Percentiles rank a stretch among this genome's conserved stretches.
Evolutionary conservation across 2,888 invertebrate genomes (phyloP).

Genomic region (Hyposoter dolosus): DNA sequence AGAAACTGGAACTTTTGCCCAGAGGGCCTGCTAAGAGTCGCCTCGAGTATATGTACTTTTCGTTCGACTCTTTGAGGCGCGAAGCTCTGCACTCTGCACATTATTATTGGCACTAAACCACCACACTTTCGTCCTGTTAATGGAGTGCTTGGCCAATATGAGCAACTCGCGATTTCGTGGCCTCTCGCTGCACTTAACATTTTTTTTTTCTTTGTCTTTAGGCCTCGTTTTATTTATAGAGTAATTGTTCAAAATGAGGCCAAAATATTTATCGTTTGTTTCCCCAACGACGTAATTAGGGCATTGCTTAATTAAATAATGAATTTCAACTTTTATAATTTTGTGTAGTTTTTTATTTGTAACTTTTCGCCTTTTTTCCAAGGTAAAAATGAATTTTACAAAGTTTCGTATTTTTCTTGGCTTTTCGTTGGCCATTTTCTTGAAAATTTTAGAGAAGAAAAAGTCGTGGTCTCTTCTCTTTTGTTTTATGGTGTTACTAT

Average conservation of each 20-base stretch:
- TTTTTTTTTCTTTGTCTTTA: background rate
- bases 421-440: background rate
- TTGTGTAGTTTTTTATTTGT: background rate
- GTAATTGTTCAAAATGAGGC: background rate
- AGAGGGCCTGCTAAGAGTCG: conserved; percentile 30
- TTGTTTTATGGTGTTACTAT: background rate
- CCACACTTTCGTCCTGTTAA: background rate
- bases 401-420: background rate
- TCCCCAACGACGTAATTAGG: background rate
- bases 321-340: background rate
- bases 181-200: background rate
- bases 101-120: conserved; percentile 19
- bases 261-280: conserved; percentile 4
- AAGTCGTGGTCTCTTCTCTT: background rate
- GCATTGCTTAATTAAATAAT: background rate
- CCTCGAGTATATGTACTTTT: conserved; percentile 41
- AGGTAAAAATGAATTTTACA: background rate
- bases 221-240: background rate
- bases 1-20: conserved; percentile 46
- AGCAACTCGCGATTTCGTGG: background rate
- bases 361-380: background rate
- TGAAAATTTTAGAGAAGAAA: background rate
- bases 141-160: conserved; percentile 3
- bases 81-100: conserved; percentile 3
- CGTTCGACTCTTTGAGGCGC: conserved; percentile 31